Evolutionary conservation across 2,113 vertebrate genomes (phyloP), one percentile per base, ranked within the genome.

Genomic region (Crypturellus undulatus): DNA sequence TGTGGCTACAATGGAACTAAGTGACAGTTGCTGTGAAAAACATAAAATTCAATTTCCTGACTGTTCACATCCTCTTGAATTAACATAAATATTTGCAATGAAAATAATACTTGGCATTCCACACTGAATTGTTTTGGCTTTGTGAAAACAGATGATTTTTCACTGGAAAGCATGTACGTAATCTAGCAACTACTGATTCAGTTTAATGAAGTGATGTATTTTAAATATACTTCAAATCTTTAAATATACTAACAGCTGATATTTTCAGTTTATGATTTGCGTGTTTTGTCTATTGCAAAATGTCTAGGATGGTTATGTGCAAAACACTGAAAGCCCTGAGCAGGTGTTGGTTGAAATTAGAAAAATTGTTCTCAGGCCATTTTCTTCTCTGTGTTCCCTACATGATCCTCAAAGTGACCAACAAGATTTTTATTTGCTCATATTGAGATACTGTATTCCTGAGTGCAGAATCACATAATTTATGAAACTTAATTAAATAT

Each of bases 1-100:
- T 69, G 56, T 70, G 47, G 77, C 59, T 88, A 32, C 25, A 70
- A 36, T 49, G 59, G 21, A 80, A n/a, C 85, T 88, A 93, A 84
- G 52, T 84, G 93, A 90, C 85, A 90, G 77, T 16, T 93, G 58
- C 85, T 95, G 79, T 72, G 88, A 91, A 95, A 95, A 95, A 94
- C 24, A 64, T 68, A 92, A 91, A 82, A 79, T 75, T 87, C 12
- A 69, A 28, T 79, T 90, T 97, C 91, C 67, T 3, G 5, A 69
- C 43, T 84, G 82, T 79, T 93, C 70, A 70, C 42, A 89, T 87
- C 79, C 82, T 81, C 88, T 84, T 79, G 79, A 94, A 94, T 84
- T 69, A 89, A 93, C 49, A 43, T 75, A 96, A 95, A 96, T 94
- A 96, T 95, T 90, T 79, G 43, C 43, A 92, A 78, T 81, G 36